These are phyloP conservation scores for Anolis sagrei DNA, from an alignment of 2,113 vertebrate species.

Conservation along the genomic window DNA sequence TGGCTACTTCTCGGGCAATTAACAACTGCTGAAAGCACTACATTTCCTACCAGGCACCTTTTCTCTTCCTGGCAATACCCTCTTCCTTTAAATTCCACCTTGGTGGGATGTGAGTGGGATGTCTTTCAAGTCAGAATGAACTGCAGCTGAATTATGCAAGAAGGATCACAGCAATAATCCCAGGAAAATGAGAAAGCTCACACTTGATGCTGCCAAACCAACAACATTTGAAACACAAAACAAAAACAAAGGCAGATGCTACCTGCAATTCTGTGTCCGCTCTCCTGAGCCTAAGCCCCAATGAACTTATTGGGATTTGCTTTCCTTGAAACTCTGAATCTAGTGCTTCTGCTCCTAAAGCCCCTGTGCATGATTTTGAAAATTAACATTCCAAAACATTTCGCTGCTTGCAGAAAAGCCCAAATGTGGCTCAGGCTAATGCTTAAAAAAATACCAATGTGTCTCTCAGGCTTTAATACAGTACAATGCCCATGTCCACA, in stretches of 20 bases:
- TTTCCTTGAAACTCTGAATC: not conserved
- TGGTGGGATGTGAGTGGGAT: not conserved
- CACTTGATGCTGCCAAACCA: not conserved
- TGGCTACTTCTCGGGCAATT: not conserved
- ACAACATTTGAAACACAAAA: not conserved
- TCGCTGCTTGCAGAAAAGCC: not conserved
- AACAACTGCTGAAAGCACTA: not conserved
- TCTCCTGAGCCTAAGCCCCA: not conserved
- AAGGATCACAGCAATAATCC: not conserved
- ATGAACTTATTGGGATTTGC: not conserved
- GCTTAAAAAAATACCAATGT: too few relatives aligned
- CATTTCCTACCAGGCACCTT: slow-evolving; percentile 26
- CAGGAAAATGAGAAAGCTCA: not conserved
- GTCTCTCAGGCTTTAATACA: not conserved
- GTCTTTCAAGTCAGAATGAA: not conserved
- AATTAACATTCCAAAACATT: not conserved
- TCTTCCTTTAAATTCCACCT: not conserved
- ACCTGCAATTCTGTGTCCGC: not conserved
- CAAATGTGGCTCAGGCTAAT: too few relatives aligned
- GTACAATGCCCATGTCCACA: too few relatives aligned
- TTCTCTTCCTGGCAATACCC: slow-evolving; percentile 27
- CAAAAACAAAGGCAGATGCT: not conserved
- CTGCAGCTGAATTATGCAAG: rapidly evolving
- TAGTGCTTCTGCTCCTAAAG: not conserved
- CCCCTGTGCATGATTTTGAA: not conserved